Evolutionary conservation across 2,888 invertebrate species (phyloP), one percentile per base, ranked within the genome.

Genomic region (Drosophila parthenogenetica): DNA sequence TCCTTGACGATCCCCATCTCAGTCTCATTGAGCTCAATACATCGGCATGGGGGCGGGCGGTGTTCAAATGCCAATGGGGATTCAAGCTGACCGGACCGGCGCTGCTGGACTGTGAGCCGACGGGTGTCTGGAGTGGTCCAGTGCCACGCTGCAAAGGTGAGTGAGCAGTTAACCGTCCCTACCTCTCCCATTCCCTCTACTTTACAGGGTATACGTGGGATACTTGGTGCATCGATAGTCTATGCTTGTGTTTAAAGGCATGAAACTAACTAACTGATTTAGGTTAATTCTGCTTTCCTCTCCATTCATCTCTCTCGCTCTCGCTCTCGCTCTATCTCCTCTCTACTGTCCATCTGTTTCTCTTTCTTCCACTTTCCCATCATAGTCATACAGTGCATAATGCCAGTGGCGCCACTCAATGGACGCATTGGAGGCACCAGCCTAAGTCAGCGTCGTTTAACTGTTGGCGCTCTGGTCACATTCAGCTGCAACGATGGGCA

Each of bases 1-100:
- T 94, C 61, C 92, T 95, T 5, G 93, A 94, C 46, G 96, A 96
- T 80, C 94, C 95, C 0, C 95, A 96, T 90, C 93, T 97, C 49
- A 95, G 94, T 87, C 93, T 97, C 73, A 94, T 96, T 68, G 96
- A 96, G 88, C 94, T 96, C 91, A 97, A 97, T 92, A 95, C 96
- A 68, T 96, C 95, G 81, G 96, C 95, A 86, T 96, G 96, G 57
- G 96, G 96, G 7, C 94, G 95, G 55, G 96, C 96, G 13, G 94
- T 96, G 79, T 97, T 97, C 93, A 94, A 95, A 74, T 97, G 97
- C 90, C 94, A 96, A 71, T 96, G 96, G 95, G 97, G 97, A 61
- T 96, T 97, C 91, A 94, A 95, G 70, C 93, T 97, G 55, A 93
- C 94, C 55, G 97, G 97, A 11, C 93, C 95, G 48, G 95, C 96